Conservation (phyloP, 2,113 vertebrate genomes). For the Myocastor coypus region DNA sequence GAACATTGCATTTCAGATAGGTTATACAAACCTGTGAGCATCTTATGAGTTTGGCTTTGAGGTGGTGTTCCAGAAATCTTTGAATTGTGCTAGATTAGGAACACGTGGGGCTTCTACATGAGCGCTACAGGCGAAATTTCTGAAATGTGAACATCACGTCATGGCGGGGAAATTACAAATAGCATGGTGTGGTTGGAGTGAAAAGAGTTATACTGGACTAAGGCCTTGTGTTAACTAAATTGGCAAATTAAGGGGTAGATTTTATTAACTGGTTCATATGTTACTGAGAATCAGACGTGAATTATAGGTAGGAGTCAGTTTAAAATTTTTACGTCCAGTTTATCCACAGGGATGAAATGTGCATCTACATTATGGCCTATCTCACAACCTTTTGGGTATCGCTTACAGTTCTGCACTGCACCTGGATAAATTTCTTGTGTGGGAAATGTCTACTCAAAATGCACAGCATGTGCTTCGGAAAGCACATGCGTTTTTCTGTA, state of each 20-base stretch:
- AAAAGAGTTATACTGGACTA: background rate
- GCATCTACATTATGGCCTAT: background rate
- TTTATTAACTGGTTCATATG: background rate
- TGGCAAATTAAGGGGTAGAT: background rate
- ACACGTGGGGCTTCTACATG: background rate
- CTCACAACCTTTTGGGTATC: background rate
- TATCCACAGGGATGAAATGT: background rate
- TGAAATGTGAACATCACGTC: background rate
- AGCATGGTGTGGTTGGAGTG: background rate
- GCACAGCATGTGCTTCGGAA: background rate
- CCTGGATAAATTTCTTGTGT: background rate
- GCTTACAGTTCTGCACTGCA: background rate
- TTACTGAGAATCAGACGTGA: background rate
- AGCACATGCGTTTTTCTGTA: background rate
- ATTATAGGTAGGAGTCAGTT: background rate
- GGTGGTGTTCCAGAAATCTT: background rate
- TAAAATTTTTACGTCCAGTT: background rate
- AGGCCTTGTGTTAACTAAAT: background rate
- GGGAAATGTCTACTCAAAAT: background rate
- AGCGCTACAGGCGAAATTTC: background rate
- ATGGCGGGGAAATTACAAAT: background rate
- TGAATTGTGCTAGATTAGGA: background rate
- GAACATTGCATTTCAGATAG: background rate
- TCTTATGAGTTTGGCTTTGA: background rate
- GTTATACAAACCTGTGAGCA: background rate